A percentile compares a stretch with the other conserved stretches of the same genome.
Evolutionary conservation across 1,140 invertebrate species (phyloP).

Genomic region (Acromyrmex echinatior): DNA sequence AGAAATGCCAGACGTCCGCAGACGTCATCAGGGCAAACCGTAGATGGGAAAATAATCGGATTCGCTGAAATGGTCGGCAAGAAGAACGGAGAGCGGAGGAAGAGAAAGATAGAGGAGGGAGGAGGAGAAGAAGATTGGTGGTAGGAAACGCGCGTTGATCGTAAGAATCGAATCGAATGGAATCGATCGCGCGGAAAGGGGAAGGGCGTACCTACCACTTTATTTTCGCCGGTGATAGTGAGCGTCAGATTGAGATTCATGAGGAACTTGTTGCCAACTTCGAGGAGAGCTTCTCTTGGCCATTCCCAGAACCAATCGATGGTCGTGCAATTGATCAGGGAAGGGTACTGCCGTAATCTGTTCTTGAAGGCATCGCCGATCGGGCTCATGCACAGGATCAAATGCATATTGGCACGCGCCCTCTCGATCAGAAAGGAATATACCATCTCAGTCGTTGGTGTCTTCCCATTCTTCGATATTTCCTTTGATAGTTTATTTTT

Average conservation of each 20-base stretch:
- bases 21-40: slow-evolving; percentile 58
- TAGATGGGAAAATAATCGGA: slow-evolving; percentile 76
- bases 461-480: slow-evolving; percentile 89
- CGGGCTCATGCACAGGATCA: slow-evolving; percentile 95
- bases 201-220: slow-evolving; percentile 78
- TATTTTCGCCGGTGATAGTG: slow-evolving; percentile 88
- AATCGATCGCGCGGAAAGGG: slow-evolving; percentile 72
- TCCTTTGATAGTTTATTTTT: slow-evolving; percentile 90
- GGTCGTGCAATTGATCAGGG: slow-evolving; percentile 94
- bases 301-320: slow-evolving; percentile 96
- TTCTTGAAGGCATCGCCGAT: slow-evolving; percentile 93
- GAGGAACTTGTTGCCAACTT: slow-evolving; percentile 92
- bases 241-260: slow-evolving; percentile 89
- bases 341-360: slow-evolving; percentile 94
- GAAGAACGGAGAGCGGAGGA: slow-evolving; percentile 16
- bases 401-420: slow-evolving; percentile 92
- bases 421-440: slow-evolving; percentile 92
- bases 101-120: slow-evolving; percentile 1
- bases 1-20: slow-evolving; percentile 64
- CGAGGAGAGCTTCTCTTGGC: slow-evolving; percentile 94
- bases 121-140: slow-evolving; percentile 34
- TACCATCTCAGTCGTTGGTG: slow-evolving; percentile 90
- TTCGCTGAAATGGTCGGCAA: slow-evolving; percentile 65
- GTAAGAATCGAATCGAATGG: slow-evolving; percentile 71
- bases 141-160: slow-evolving; percentile 61